These are phyloP conservation scores for Dasypogon diadema DNA, from an alignment of 2,888 invertebrate genomes.

Conservation along the genomic window DNA sequence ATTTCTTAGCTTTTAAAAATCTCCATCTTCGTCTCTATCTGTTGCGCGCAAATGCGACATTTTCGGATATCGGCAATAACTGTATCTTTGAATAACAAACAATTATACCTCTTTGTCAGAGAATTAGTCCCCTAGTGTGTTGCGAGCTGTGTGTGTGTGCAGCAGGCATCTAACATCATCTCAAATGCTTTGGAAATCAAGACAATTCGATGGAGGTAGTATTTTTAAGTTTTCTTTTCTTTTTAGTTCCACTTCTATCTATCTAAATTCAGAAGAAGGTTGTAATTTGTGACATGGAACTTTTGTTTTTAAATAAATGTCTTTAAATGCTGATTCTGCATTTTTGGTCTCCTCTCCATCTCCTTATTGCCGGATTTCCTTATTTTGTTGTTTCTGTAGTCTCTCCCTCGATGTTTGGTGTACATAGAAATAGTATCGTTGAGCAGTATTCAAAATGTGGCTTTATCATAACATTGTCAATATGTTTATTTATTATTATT, in stretches of 20 bases:
- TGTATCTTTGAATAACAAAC: not conserved
- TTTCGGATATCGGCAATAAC: not conserved
- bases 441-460: no score
- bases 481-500: no score
- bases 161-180: not conserved
- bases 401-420: no score
- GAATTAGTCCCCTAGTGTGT: no score
- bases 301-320: slow-evolving; percentile 45
- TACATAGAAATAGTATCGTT: no score
- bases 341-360: no score
- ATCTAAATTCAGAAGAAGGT: slow-evolving; percentile 28
- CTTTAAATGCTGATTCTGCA: no score
- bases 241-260: slow-evolving; percentile 11
- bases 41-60: not conserved
- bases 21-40: not conserved
- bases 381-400: no score
- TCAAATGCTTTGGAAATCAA: slow-evolving; percentile 13
- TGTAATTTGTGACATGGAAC: slow-evolving; percentile 36
- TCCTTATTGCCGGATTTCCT: no score
- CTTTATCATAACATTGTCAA: no score
- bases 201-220: not conserved
- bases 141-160: no score
- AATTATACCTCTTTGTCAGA: no score
- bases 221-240: slow-evolving; percentile 42
- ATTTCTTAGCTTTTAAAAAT: slow-evolving; percentile 27